Conservation (phyloP, 2,797 vertebrate species). For the Enteromius fasciolatus region DNA sequence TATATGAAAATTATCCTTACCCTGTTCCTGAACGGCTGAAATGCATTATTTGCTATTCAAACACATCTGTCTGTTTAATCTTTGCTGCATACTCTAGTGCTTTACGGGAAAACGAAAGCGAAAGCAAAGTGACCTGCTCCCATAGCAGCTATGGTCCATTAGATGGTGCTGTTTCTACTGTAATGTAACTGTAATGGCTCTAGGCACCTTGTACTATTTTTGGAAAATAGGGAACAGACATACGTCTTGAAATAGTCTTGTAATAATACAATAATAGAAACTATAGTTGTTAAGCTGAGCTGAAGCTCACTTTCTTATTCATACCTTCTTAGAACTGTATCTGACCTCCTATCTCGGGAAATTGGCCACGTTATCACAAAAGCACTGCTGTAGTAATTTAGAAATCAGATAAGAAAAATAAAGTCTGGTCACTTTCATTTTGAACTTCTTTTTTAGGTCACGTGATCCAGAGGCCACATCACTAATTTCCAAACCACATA, state of each 20-base stretch:
- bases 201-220: background rate
- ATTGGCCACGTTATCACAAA: background rate
- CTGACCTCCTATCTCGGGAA: background rate
- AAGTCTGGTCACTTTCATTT: slow-evolving; percentile 40
- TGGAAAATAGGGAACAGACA: background rate
- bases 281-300: background rate
- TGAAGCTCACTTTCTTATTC: background rate
- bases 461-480: slow-evolving; percentile 10
- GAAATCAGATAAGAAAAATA: background rate
- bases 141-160: no score
- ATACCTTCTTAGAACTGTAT: background rate
- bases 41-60: background rate
- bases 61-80: background rate
- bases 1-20: background rate
- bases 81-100: background rate
- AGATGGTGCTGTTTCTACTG: slow-evolving; percentile 33
- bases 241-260: background rate
- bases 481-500: background rate
- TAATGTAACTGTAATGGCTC: background rate
- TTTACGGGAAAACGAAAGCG: slow-evolving; percentile 60
- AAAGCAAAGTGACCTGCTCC: background rate
- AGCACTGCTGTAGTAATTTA: background rate
- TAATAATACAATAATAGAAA: background rate
- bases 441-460: slow-evolving; percentile 27
- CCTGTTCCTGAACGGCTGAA: background rate